Evolutionary conservation across 1,140 invertebrate genomes (phyloP).

Genomic region (Lepidurus couesii): DNA sequence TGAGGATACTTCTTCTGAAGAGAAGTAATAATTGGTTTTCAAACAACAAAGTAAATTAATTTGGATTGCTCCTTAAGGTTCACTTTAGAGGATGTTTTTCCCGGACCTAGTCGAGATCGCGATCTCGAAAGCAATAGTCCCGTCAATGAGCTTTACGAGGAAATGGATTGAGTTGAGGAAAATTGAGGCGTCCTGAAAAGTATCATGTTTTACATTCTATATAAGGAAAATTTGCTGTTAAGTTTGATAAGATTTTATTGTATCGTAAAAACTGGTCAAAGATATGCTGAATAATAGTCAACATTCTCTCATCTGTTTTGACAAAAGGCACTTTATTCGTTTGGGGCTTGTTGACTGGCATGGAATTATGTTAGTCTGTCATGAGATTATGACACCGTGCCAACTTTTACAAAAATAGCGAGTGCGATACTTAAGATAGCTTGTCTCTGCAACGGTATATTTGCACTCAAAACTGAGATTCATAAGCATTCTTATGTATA

Average conservation of each 20-base stretch:
- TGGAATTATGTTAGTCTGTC: not conserved
- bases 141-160: not conserved
- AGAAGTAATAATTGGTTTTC: not conserved
- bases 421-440: no score
- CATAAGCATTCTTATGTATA: not conserved
- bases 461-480: no score
- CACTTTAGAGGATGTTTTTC: conserved; percentile 10
- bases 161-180: not conserved
- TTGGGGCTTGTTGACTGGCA: not conserved
- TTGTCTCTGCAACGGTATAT: no score
- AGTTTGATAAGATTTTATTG: not conserved
- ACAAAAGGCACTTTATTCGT: not conserved
- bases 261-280: not conserved
- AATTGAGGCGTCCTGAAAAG: not conserved
- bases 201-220: not conserved
- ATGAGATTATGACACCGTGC: not conserved
- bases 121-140: not conserved
- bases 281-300: not conserved
- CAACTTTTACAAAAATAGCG: not conserved
- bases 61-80: not conserved
- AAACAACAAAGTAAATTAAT: not conserved
- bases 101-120: not conserved
- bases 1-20: not conserved
- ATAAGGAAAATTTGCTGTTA: not conserved
- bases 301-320: not conserved